Percentiles rank a stretch among this genome's conserved stretches.
phyloP scores from a whole-genome alignment of 2,797 vertebrate species.

The Psittacula echo region DNA sequence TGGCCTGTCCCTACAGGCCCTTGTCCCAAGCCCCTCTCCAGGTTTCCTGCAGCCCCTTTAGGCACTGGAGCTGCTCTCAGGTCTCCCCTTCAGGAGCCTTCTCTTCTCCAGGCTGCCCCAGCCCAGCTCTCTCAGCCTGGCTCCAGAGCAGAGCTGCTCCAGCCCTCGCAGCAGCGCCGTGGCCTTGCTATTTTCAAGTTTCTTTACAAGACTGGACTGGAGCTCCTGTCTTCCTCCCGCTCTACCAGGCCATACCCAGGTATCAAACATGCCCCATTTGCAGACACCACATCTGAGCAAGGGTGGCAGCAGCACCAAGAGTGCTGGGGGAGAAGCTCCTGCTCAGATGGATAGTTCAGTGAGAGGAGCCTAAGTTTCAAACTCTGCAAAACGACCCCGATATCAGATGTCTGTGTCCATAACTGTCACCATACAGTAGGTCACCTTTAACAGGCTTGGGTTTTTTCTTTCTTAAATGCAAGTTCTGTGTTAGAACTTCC shows the following conservation, averaged over 20 bases:
- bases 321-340: neutral
- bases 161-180: neutral
- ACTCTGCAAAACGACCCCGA: neutral
- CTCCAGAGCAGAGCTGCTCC: too few species aligned
- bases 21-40: too few species aligned
- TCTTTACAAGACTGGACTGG: neutral
- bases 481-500: neutral
- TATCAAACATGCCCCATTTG: neutral
- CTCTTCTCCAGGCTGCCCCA: too few species aligned
- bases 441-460: neutral
- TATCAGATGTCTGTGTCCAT: neutral
- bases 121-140: too few species aligned
- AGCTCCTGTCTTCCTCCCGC: neutral
- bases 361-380: neutral
- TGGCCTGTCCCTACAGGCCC: too few species aligned
- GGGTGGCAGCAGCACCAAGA: neutral
- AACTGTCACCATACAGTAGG: neutral
- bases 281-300: rapidly evolving
- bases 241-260: neutral
- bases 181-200: neutral
- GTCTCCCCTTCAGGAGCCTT: too few species aligned
- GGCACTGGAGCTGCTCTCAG: too few species aligned
- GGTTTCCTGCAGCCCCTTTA: too few species aligned
- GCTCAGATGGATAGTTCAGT: neutral
- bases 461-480: neutral